Evolutionary conservation across 2,797 vertebrate species (phyloP).

Genomic region (Lindbergichthys nudifrons): DNA sequence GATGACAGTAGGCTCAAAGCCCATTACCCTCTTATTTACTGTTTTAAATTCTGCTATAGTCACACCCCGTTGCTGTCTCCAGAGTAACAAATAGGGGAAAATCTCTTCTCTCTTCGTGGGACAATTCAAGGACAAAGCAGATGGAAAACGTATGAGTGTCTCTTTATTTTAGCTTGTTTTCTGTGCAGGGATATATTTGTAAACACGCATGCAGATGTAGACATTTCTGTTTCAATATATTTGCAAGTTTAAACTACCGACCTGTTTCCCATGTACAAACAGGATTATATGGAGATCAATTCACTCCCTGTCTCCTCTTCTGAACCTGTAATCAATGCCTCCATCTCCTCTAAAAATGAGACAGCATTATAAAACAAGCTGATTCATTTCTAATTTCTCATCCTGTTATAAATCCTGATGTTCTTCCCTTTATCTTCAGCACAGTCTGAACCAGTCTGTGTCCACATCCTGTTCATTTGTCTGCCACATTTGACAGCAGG

Average conservation of each 20-base stretch:
- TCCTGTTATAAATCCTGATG: conserved; percentile 65
- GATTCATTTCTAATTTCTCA: conserved; percentile 63
- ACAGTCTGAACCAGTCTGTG: conserved; percentile 58
- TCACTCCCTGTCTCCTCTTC: conserved; percentile 11
- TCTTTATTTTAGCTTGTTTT: conserved; percentile 60
- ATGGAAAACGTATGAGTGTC: conserved; percentile 54
- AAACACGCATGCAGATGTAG: conserved; percentile 33
- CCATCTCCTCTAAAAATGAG: conserved; percentile 50
- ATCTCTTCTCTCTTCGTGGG: conserved; percentile 63
- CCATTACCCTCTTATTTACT: conserved; percentile 83
- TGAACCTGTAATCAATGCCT: conserved; percentile 54
- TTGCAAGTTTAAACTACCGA: conserved; percentile 20
- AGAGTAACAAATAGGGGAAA: conserved; percentile 74
- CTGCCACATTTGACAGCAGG: conserved; percentile 61
- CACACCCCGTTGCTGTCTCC: conserved; percentile 70
- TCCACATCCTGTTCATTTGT: conserved; percentile 66
- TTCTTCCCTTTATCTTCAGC: conserved; percentile 56
- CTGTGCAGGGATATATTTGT: conserved; percentile 30
- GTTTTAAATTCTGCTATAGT: conserved; percentile 83
- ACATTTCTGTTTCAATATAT: conserved; percentile 45
- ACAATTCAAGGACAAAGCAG: conserved; percentile 76
- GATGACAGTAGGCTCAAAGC: conserved; percentile 82
- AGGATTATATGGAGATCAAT: conserved; percentile 31
- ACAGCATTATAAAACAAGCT: conserved; percentile 52
- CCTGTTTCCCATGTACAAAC: not conserved